Percentiles rank a stretch among this genome's conserved stretches.
Evolutionary conservation across 2,113 vertebrate genomes (phyloP).

Genomic region (Hippocampus comes): DNA sequence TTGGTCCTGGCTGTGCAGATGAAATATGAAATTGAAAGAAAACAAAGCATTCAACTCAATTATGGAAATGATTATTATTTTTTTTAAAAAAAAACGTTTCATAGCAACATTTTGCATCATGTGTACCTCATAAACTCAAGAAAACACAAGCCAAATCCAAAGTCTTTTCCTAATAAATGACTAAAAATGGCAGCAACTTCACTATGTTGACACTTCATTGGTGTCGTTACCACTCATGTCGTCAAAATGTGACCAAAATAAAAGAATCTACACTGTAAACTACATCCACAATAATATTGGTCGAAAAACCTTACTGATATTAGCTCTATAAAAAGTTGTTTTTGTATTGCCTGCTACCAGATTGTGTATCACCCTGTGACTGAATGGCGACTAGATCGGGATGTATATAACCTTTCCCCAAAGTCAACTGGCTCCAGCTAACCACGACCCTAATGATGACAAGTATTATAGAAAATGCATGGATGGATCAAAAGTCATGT

Average conservation of each 20-base stretch:
- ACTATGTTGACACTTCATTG: background rate
- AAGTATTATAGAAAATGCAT: too few species aligned
- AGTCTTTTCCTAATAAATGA: background rate
- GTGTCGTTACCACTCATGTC: background rate
- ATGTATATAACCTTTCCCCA: background rate
- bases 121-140: background rate
- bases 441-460: background rate
- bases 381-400: too few species aligned
- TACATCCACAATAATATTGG: background rate
- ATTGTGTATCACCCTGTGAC: too few species aligned
- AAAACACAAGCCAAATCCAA: background rate
- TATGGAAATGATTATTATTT: conserved; percentile 25
- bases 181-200: background rate
- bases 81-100: background rate
- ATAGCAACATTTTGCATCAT: background rate
- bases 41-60: conserved; percentile 31
- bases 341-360: too few species aligned
- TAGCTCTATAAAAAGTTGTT: background rate
- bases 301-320: background rate
- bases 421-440: background rate
- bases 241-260: background rate
- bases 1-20: conserved; percentile 14
- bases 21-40: conserved; percentile 20
- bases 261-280: background rate
- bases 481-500: background rate